Evolutionary conservation across 2,888 invertebrate genomes (phyloP), one percentile per base, ranked within the genome.

Genomic region (Ethmia dodecea): DNA sequence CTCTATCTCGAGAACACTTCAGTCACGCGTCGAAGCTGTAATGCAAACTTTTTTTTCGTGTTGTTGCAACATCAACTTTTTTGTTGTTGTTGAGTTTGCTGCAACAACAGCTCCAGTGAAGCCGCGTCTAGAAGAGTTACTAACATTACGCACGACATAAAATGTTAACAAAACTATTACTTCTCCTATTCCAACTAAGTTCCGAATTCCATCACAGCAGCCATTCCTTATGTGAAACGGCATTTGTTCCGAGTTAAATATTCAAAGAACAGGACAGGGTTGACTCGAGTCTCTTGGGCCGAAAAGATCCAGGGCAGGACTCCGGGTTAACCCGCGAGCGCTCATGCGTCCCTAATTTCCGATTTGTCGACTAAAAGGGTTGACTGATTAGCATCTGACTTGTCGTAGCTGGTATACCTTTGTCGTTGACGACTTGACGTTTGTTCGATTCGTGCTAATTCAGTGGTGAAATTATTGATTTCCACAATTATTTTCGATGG

Each of bases 331-430:
- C 80, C 80, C 75, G 72, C 68, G 74, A 71, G 72, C 79, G 57
- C 74, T 83, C 84, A 81, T 74, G 81, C 81, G 78, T 75, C 71
- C 71, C 77, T 81, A 81, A 86, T 84, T 79, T 79, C 84, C 83
- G 83, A 84, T 84, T 84, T 83, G 83, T 79, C 81, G 77, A 67
- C 72, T 67, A 65, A 72, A 80, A 80, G 81, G 84, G 81, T 83
- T 81, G 73, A 75, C 71, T 77, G 83, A 83, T 84, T 84, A 81
- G 75, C 83, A 81, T 83, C 81, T 74, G 76, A 76, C 77, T 79
- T 76, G 79, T 81, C 81, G 68, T 58, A 68, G 66, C 69, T 64
- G 67, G 72, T 79, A 57, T 56, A 55, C 63, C 70, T 70, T 72
- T 73, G 77, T 71, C 59, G 62, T 54, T 62, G 66, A 68, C 57